These are phyloP conservation scores for Kuschelorhynchus macadamiae DNA, from an alignment of 2,888 invertebrate species.

Conservation along the genomic window DNA sequence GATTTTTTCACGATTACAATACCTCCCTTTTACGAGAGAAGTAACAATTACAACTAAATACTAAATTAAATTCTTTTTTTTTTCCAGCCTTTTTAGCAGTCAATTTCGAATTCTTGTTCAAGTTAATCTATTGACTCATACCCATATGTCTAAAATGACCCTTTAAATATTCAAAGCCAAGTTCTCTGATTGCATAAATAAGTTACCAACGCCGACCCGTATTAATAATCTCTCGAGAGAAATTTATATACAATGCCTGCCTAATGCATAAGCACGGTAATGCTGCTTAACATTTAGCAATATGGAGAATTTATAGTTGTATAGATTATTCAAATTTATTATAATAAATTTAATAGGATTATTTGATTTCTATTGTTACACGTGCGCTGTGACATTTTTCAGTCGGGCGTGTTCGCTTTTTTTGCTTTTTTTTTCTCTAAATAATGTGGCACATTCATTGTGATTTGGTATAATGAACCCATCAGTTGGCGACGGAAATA, in stretches of 20 bases:
- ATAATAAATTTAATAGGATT: slow-evolving; percentile 50
- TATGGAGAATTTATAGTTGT: slow-evolving; percentile 46
- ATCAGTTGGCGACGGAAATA: slow-evolving; percentile 48
- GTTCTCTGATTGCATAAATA: slow-evolving; percentile 46
- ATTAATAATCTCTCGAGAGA: slow-evolving; percentile 40
- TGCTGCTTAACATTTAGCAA: slow-evolving; percentile 47
- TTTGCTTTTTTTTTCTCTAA: slow-evolving; percentile 31
- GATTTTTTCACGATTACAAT: too few relatives aligned
- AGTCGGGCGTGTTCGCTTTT: slow-evolving; percentile 40
- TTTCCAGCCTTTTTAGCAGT: too few relatives aligned
- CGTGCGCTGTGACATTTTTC: slow-evolving; percentile 45
- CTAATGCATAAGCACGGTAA: slow-evolving; percentile 47
- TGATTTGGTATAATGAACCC: slow-evolving; percentile 48
- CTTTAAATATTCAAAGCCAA: slow-evolving; percentile 40
- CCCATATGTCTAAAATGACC: too few relatives aligned
- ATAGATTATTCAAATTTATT: slow-evolving; percentile 52
- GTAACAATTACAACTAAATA: too few relatives aligned
- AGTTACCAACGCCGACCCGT: slow-evolving; percentile 42
- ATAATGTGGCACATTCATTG: slow-evolving; percentile 37
- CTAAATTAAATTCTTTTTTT: too few relatives aligned
- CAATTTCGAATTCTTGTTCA: too few relatives aligned
- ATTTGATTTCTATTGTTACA: slow-evolving; percentile 51
- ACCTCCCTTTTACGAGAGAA: too few relatives aligned
- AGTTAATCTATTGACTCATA: too few relatives aligned
- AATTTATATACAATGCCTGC: slow-evolving; percentile 41